Evolutionary conservation across 2,888 invertebrate species (phyloP).

Genomic region (Arenicola marina): DNA sequence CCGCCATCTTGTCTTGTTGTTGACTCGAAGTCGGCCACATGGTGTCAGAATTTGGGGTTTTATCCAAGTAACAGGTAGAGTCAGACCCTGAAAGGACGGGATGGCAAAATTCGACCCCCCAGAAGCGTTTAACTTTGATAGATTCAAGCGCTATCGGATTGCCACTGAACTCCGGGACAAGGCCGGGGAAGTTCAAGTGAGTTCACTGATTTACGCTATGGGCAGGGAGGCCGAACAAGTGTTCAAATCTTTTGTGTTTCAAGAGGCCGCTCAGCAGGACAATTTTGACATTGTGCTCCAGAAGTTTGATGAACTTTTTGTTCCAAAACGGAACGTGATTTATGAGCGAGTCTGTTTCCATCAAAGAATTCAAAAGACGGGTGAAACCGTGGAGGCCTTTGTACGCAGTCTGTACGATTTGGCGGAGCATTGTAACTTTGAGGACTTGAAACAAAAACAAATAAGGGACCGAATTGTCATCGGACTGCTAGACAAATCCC

Average conservation of each 20-base stretch:
- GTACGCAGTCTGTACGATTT: not conserved
- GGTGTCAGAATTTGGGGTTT: not conserved
- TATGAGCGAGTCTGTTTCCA: not conserved
- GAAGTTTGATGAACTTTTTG: slow-evolving; percentile 1
- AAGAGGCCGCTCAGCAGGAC: not conserved
- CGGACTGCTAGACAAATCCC: not conserved
- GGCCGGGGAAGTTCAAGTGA: not conserved
- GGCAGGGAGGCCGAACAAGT: not conserved
- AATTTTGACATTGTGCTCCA: not conserved
- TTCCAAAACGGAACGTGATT: not conserved
- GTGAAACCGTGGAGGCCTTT: not conserved
- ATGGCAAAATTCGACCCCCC: not conserved
- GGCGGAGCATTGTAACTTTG: slow-evolving; percentile 2
- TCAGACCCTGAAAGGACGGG: not conserved
- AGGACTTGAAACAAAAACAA: not conserved
- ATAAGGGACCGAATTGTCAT: not conserved
- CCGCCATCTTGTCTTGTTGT: no score
- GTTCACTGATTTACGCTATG: not conserved
- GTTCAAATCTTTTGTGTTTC: not conserved
- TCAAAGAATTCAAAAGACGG: not conserved
- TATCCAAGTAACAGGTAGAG: not conserved
- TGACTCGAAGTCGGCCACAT: no score
- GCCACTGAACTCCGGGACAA: not conserved
- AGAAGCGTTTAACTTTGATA: not conserved
- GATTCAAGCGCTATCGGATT: not conserved